Evolutionary conservation across 2,888 invertebrate genomes (phyloP), one percentile per base, ranked within the genome.

Genomic region (Lasioglossum oenotherae): DNA sequence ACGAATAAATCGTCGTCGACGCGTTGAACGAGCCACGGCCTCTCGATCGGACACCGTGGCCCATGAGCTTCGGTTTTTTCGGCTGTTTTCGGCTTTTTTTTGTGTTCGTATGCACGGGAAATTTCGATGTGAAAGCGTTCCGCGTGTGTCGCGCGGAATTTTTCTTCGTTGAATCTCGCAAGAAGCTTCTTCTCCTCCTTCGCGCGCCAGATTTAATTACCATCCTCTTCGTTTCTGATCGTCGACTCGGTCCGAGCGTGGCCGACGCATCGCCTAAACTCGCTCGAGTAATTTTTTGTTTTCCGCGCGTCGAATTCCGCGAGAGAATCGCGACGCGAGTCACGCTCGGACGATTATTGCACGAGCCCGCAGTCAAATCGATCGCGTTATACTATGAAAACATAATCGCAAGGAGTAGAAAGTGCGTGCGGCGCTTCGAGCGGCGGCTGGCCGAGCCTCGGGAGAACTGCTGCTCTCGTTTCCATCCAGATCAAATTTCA

Each of bases 321-420:
- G 41, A 78, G 67, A 27, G 16, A 46, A 19, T 8, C 53, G 41
- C 44, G 69, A 80, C 74, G 57, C n/a, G 73, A 49, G 78, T 53
- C 78, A 49, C 76, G 79, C 31, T 75, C 72, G 75, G 78, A 85
- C 89, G 88, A 87, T 91, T 67, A 94, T 94, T 94, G 94, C 94
- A 94, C 94, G 88, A 91, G 90, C 91, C 94, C 93, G 86, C 89
- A 91, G 85, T 85, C 69, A 81, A 78, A 78, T 89, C 87, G 85
- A 80, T 87, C 84, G 81, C 81, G 84, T 90, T 92, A 91, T 92
- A 93, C 93, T 92, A 92, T 93, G 89, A 92, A 92, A 93, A 93
- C 93, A 89, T 93, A 93, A 93, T 92, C 89, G 82, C 90, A 93
- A 92, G 91, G 89, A 93, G 92, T 92, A 90, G 88, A 80, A 89